phyloP scores from a whole-genome alignment of 2,113 vertebrate genomes.

The Amphiprion ocellaris region DNA sequence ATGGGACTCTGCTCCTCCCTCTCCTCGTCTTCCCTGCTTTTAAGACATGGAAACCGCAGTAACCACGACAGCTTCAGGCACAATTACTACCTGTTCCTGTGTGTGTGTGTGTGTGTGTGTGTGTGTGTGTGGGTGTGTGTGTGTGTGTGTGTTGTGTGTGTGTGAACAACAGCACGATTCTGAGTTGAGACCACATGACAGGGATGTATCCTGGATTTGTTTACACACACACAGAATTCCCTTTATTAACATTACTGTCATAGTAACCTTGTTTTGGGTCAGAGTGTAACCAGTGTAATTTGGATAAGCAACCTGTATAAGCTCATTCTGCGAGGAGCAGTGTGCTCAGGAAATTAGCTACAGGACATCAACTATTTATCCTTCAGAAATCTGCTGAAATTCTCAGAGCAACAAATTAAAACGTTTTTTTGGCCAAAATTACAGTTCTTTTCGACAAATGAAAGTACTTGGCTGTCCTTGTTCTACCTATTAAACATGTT shows the following conservation, averaged over 20 bases:
- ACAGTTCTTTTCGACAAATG: too few species aligned
- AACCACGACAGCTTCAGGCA: constrained; percentile 60
- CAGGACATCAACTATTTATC: too few species aligned
- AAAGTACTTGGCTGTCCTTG: too few species aligned
- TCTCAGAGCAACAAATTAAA: too few species aligned
- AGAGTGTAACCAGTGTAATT: background rate
- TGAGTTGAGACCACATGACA: constrained; percentile 1
- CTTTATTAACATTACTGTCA: constrained; percentile 5
- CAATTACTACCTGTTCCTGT: constrained; percentile 45
- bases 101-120: background rate
- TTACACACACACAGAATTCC: constrained; percentile 22
- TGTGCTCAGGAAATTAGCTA: too few species aligned
- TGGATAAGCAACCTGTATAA: background rate
- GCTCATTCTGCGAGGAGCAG: background rate
- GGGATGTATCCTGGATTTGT: constrained; percentile 14
- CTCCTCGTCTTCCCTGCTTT: constrained; percentile 47
- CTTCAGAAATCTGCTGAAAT: too few species aligned
- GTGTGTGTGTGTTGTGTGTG: too few species aligned
- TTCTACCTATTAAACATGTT: too few species aligned
- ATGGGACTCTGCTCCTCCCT: constrained; percentile 26
- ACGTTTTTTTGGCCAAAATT: too few species aligned
- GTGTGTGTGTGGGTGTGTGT: too few species aligned
- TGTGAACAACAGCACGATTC: background rate
- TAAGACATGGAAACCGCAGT: constrained; percentile 63
- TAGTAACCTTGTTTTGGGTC: constrained; percentile 20